phyloP scores from a whole-genome alignment of 2,888 invertebrate genomes.

The Diachrysia chrysitis region DNA sequence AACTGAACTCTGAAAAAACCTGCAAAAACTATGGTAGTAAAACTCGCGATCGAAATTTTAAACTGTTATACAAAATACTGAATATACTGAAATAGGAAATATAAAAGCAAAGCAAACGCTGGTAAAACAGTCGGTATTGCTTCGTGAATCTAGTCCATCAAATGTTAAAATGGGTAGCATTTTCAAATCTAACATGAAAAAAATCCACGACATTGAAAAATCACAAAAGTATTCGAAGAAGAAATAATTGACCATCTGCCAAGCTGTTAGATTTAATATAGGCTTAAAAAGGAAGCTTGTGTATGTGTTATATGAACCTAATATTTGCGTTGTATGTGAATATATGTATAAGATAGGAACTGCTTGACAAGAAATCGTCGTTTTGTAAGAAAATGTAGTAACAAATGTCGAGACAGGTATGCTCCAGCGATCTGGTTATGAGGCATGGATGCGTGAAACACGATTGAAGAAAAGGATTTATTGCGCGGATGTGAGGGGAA shows the following conservation, averaged over 20 bases:
- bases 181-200: background rate
- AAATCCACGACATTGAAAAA: background rate
- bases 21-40: background rate
- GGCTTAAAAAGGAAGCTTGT: too few relatives aligned
- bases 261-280: too few relatives aligned
- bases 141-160: conserved; percentile 4
- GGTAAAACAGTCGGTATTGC: background rate
- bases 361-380: background rate
- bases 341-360: background rate
- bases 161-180: background rate
- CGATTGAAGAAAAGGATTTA: conserved; percentile 2
- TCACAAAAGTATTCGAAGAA: too few relatives aligned
- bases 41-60: background rate
- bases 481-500: conserved; percentile 2
- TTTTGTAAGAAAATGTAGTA: background rate
- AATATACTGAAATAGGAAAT: background rate
- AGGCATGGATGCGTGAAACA: conserved; percentile 5
- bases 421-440: conserved; percentile 5
- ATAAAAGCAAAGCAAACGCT: background rate
- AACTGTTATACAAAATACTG: too few relatives aligned
- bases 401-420: background rate
- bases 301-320: background rate
- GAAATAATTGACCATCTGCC: too few relatives aligned
- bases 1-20: background rate
- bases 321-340: background rate